Conservation (phyloP, 2,797 vertebrate species). For the Sandelia bainsii region DNA sequence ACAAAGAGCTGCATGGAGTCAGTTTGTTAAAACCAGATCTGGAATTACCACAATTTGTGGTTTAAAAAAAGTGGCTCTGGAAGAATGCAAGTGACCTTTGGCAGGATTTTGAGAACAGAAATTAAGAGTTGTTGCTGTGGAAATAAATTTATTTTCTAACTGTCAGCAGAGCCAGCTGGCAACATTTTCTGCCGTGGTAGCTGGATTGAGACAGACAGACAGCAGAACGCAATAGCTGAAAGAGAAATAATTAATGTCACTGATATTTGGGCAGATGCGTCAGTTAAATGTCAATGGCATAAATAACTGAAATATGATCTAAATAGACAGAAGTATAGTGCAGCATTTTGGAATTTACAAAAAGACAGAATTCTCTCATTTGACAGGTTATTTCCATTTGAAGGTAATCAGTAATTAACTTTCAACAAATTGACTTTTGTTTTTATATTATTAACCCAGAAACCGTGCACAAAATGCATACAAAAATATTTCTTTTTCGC, state of each 20-base stretch:
- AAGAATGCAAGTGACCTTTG: neutral
- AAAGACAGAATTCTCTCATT: neutral
- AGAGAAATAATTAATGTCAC: constrained; percentile 14
- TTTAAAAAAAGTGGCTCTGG: neutral
- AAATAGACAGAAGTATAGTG: neutral
- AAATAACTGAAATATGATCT: neutral
- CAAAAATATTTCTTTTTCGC: too few relatives aligned
- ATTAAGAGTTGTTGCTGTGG: constrained; percentile 22
- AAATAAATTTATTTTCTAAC: constrained; percentile 3
- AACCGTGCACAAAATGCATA: too few relatives aligned
- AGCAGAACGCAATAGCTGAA: neutral
- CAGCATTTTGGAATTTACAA: neutral
- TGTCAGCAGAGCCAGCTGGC: neutral
- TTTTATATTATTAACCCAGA: too few relatives aligned
- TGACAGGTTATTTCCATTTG: neutral
- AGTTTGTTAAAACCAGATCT: neutral
- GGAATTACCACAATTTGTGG: neutral
- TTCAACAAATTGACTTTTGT: too few relatives aligned
- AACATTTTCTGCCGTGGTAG: neutral
- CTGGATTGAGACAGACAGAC: constrained; percentile 6
- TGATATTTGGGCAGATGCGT: constrained; percentile 12
- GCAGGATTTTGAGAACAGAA: constrained; percentile 1
- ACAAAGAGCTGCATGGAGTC: neutral
- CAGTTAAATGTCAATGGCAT: neutral
- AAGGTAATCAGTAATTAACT: too few relatives aligned